Evolutionary conservation across 1,140 invertebrate species (phyloP).

Genomic region (Zaprionus taronus): DNA sequence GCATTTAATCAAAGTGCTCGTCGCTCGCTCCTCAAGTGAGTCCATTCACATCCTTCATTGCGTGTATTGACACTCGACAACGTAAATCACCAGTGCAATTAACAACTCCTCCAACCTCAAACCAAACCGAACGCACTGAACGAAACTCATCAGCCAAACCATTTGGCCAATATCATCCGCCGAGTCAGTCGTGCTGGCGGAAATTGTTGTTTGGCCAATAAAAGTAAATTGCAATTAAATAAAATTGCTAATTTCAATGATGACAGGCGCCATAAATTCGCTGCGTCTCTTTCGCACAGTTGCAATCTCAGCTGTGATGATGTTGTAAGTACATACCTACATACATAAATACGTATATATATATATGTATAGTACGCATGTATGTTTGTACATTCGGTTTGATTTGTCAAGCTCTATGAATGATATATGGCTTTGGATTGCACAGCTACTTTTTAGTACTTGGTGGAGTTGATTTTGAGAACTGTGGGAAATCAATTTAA

Average conservation of each 20-base stretch:
- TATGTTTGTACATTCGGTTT: background rate
- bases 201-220: constrained; percentile 80
- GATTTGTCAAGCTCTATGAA: constrained; percentile 10
- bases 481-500: constrained; percentile 3
- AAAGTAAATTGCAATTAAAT: constrained; percentile 82
- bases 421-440: background rate
- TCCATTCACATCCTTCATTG: constrained; percentile 59
- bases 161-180: constrained; percentile 31
- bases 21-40: constrained; percentile 19
- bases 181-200: constrained; percentile 47
- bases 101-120: constrained; percentile 65
- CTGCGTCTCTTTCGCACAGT: constrained; percentile 2
- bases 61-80: constrained; percentile 72
- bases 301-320: background rate
- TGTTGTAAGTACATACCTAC: background rate
- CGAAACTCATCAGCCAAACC: constrained; percentile 53
- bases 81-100: constrained; percentile 80
- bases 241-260: constrained; percentile 80
- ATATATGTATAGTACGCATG: no score
- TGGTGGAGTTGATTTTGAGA: background rate
- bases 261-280: constrained; percentile 72
- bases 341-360: background rate
- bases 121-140: background rate
- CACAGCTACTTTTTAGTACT: background rate
- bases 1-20: constrained; percentile 45